Evolutionary conservation across 2,888 invertebrate species (phyloP).

Genomic region (Chaetogeoica ovagalla): DNA sequence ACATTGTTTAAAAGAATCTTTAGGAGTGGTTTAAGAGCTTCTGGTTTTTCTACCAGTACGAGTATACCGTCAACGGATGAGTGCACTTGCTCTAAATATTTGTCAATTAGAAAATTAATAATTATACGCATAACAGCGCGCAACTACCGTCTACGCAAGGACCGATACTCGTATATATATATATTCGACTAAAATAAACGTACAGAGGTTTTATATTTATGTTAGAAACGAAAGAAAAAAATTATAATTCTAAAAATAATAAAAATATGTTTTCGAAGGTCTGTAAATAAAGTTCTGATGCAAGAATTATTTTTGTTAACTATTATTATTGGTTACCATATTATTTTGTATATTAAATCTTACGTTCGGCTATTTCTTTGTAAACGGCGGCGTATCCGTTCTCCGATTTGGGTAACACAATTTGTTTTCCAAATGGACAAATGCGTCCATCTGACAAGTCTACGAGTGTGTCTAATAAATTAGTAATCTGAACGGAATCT

Average conservation of each 20-base stretch:
- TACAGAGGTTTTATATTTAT: too few species aligned
- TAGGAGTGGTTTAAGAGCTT: constrained; percentile 33
- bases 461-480: constrained; percentile 14
- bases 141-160: neutral
- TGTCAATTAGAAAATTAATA: neutral
- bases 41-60: constrained; percentile 41
- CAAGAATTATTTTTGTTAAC: too few species aligned
- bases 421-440: constrained; percentile 32
- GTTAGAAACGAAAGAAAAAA: too few species aligned
- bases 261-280: too few species aligned
- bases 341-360: neutral
- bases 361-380: constrained; percentile 38
- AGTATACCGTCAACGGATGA: constrained; percentile 43
- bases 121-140: neutral
- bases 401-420: constrained; percentile 23
- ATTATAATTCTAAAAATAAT: too few species aligned
- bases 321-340: too few species aligned
- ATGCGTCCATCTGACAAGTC: constrained; percentile 32
- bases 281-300: too few species aligned
- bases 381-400: constrained; percentile 24
- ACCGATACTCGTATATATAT: too few species aligned
- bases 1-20: constrained; percentile 25
- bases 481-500: constrained; percentile 56
- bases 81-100: constrained; percentile 2
- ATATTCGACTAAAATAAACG: too few species aligned